These are phyloP conservation scores for Nymphicus hollandicus DNA, from an alignment of 2,113 vertebrate species.

Conservation along the genomic window DNA sequence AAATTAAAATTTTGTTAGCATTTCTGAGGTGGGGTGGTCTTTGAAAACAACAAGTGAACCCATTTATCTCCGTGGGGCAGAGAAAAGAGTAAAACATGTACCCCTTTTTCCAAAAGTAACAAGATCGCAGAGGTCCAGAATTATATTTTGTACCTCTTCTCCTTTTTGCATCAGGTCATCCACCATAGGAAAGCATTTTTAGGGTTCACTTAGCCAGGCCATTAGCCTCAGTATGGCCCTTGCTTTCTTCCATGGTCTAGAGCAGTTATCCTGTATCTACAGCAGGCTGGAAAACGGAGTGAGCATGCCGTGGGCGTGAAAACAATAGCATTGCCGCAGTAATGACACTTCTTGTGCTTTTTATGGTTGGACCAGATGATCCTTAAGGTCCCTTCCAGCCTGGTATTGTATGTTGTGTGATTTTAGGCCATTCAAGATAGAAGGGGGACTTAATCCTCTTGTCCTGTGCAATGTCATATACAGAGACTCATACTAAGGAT, in stretches of 20 bases:
- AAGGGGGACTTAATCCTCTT: background rate
- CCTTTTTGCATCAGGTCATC: background rate
- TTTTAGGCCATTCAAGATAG: background rate
- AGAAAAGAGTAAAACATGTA: background rate
- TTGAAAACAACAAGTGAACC: background rate
- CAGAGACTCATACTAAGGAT: background rate
- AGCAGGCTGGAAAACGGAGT: background rate
- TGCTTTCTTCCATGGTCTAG: background rate
- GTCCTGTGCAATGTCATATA: background rate
- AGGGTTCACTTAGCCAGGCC: background rate
- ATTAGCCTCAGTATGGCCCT: background rate
- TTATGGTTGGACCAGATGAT: background rate
- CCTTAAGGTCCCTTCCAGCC: background rate
- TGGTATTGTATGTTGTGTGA: background rate
- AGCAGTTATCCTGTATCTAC: background rate
- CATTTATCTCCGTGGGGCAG: background rate
- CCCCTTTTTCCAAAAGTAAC: background rate
- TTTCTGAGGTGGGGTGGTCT: background rate
- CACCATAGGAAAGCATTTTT: background rate
- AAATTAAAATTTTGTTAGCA: background rate
- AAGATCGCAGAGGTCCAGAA: background rate
- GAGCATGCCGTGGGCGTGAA: accelerated
- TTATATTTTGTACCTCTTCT: background rate
- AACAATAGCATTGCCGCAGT: background rate
- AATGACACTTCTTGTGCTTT: background rate